Base-by-base conservation (phyloP, 2,797 vertebrate genomes). In the Amniataba percoides region DNA sequence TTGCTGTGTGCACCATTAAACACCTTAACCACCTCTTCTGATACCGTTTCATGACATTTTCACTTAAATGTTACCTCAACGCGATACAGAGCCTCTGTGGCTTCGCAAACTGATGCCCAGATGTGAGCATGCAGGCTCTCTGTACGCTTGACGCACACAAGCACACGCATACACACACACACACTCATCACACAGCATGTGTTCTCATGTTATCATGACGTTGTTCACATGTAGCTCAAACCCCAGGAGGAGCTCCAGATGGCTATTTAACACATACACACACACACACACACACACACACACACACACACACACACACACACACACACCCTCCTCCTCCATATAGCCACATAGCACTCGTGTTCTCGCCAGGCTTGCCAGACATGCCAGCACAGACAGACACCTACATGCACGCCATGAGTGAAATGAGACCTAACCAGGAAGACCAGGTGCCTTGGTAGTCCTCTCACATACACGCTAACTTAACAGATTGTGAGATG, bases 201-300 rank as follows among this genome's bases (percentile, higher is more conserved):
- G 65, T 71, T 80, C 55, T 74, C 74, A 51, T 92, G 81, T 87
- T 87, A 66, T 84, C 46, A 83, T 78, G 79, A 58, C 62, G 64
- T 42, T 81, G 34, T 85, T 90, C 73, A 58, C 83, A 87, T 90
- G 87, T 80, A 82, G 81, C 77, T 80, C 46, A 71, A 86, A 78
- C n/a, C 88, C 72, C 86, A 77, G 70, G 80, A 89, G 91, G 76
- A 73, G 77, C 68, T 87, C 85, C 92, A 94, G 90, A 92, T 92
- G 91, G 88, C 66, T 77, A 31, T 81, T 74, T 13, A 57, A 42
- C 72, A 81, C 82, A 67, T 55, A 82, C 71, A 82, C 53, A 71
- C 79, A 61, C 69, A 71, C 69, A 61, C 70, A 80, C 43, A 42
- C 60, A 74, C 69, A 27, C 56, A 46, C 72, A 49, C 62, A 56